Evolutionary conservation across 2,113 vertebrate genomes (phyloP).

Genomic region (Delphinus delphis): DNA sequence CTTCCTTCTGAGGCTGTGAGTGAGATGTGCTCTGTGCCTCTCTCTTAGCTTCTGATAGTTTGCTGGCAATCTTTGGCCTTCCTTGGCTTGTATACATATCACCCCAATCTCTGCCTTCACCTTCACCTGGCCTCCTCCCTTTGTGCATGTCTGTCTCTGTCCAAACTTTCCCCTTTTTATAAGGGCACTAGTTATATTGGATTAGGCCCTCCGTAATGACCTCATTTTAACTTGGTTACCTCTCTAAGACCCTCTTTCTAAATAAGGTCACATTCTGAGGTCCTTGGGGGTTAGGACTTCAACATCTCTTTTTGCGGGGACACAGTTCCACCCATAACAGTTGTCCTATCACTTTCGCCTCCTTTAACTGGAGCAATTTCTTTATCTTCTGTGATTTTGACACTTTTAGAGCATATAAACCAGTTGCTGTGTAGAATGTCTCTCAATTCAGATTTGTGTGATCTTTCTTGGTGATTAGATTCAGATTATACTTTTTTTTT

Average conservation of each 20-base stretch:
- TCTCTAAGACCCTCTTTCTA: neutral
- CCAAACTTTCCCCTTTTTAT: neutral
- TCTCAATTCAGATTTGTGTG: neutral
- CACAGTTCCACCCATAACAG: neutral
- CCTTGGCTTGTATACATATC: no score
- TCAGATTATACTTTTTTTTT: neutral
- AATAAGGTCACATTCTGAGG: neutral
- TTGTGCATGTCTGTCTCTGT: neutral
- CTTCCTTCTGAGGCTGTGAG: neutral
- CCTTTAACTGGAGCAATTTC: neutral
- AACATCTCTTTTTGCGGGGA: neutral
- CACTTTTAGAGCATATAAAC: neutral
- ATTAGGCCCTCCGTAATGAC: neutral
- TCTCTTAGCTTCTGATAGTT: neutral
- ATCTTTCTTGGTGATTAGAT: neutral
- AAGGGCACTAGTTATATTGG: neutral
- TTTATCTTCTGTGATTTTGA: neutral
- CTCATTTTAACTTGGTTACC: neutral
- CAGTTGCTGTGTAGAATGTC: neutral
- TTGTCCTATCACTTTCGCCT: neutral
- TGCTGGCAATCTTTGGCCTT: neutral
- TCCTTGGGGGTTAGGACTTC: neutral
- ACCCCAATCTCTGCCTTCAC: neutral
- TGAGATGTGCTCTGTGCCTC: neutral
- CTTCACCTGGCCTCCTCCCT: neutral